Evolutionary conservation across 2,113 vertebrate species (phyloP).

Genomic region (Cichladusa arquata): DNA sequence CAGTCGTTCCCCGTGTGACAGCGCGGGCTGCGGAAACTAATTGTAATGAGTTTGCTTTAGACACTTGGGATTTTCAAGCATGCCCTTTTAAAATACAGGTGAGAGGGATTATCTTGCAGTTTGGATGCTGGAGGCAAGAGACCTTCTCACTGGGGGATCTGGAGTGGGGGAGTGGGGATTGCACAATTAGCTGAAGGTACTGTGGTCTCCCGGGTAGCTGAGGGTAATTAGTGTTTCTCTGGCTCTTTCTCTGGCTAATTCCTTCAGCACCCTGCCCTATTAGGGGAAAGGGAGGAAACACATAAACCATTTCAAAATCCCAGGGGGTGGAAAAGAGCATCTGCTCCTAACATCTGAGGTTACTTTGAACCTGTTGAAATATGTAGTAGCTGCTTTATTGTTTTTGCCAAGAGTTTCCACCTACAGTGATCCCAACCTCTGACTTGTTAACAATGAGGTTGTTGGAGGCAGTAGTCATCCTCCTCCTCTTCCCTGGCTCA

Average conservation of each 20-base stretch:
- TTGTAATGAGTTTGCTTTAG: neutral
- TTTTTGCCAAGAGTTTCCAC: slow-evolving; percentile 68
- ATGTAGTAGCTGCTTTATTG: slow-evolving; percentile 65
- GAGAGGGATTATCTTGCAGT: slow-evolving; percentile 26
- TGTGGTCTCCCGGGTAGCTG: slow-evolving; percentile 27
- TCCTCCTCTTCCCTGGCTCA: neutral
- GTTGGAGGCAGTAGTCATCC: slow-evolving; percentile 36
- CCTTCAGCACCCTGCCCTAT: slow-evolving; percentile 60
- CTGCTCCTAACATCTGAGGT: slow-evolving; percentile 70
- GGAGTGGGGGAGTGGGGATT: neutral
- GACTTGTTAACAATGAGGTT: slow-evolving; percentile 35
- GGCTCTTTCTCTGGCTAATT: slow-evolving; percentile 44
- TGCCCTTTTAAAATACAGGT: slow-evolving; percentile 43
- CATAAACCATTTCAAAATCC: slow-evolving; percentile 63
- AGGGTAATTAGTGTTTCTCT: slow-evolving; percentile 49
- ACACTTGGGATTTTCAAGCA: neutral
- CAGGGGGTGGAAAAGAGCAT: slow-evolving; percentile 66
- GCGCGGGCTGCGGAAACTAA: neutral
- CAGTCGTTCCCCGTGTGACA: neutral
- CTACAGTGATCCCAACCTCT: slow-evolving; percentile 52
- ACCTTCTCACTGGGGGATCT: slow-evolving; percentile 13
- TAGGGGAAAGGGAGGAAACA: slow-evolving; percentile 58
- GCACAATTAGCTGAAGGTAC: slow-evolving; percentile 48
- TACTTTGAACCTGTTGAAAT: slow-evolving; percentile 75
- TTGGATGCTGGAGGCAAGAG: neutral